Percentiles rank a stretch among this genome's conserved stretches.
phyloP scores from a whole-genome alignment of 2,888 invertebrate genomes.

The Orthonychiurus folsomi region DNA sequence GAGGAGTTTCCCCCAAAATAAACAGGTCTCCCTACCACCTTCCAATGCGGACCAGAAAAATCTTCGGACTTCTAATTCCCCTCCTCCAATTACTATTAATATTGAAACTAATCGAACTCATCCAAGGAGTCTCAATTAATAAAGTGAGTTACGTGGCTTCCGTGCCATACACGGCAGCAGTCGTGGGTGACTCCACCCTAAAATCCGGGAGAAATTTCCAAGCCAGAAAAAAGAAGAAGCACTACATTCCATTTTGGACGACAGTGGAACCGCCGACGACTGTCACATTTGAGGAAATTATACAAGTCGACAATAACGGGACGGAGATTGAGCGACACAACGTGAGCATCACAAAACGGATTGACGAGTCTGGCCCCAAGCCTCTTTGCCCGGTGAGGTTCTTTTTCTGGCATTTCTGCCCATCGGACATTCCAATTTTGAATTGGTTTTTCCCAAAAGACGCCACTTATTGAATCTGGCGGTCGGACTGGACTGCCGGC shows the following conservation, averaged over 20 bases:
- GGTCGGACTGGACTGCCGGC: background rate
- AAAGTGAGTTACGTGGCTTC: slow-evolving; percentile 8
- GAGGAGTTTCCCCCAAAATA: too few species aligned
- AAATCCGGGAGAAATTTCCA: background rate
- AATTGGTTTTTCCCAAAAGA: slow-evolving; percentile 24
- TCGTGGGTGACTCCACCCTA: background rate
- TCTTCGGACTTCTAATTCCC: slow-evolving; percentile 29
- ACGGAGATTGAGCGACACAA: slow-evolving; percentile 11
- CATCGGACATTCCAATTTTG: slow-evolving; percentile 26
- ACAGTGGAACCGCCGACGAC: background rate
- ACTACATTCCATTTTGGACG: background rate
- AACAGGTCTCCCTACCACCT: too few species aligned
- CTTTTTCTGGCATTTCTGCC: slow-evolving; percentile 34
- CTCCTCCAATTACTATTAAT: slow-evolving; percentile 34
- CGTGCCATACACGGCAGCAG: background rate
- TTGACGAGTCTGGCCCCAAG: background rate
- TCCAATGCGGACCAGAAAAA: slow-evolving; percentile 29
- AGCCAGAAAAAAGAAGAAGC: background rate
- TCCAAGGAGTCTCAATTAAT: background rate
- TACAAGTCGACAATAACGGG: slow-evolving; percentile 7
- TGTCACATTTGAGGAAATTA: slow-evolving; percentile 3
- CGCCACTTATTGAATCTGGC: too few species aligned
- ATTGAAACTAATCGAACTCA: slow-evolving; percentile 32
- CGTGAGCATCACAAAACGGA: slow-evolving; percentile 2
- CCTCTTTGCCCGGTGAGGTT: slow-evolving; percentile 31